phyloP scores from a whole-genome alignment of 2,888 invertebrate species.

The Cantharis lateralis region DNA sequence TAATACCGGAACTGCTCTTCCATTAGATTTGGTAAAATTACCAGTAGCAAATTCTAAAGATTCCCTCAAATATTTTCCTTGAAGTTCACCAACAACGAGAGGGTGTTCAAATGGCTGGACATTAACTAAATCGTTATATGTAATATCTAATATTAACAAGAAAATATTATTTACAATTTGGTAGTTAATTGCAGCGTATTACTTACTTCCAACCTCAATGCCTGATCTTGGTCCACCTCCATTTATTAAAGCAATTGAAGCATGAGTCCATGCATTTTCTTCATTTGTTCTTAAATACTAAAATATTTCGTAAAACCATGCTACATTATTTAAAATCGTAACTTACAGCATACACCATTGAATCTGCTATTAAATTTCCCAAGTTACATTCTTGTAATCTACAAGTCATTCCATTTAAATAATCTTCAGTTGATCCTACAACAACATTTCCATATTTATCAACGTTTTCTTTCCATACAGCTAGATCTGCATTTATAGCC shows the following conservation, averaged over 20 bases:
- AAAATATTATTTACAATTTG: too few species aligned
- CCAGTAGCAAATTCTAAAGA: conserved; percentile 62
- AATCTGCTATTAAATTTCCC: conserved; percentile 74
- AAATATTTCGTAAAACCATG: background rate
- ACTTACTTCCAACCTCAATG: conserved; percentile 13
- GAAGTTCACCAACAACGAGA: conserved; percentile 56
- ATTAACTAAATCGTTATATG: conserved; percentile 69
- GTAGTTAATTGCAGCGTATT: background rate
- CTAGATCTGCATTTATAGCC: conserved; percentile 62
- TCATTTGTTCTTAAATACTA: conserved; percentile 59
- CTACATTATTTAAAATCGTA: background rate
- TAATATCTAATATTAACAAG: conserved; percentile 61
- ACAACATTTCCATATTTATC: conserved; percentile 60
- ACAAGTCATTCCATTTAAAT: conserved; percentile 63
- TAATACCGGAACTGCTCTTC: conserved; percentile 44
- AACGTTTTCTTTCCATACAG: conserved; percentile 64
- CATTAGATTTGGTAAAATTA: conserved; percentile 43
- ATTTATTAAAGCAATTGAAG: conserved; percentile 69
- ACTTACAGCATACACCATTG: conserved; percentile 61
- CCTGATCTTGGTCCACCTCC: conserved; percentile 70
- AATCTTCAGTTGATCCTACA: conserved; percentile 65
- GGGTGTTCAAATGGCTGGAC: conserved; percentile 79
- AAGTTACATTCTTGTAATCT: conserved; percentile 70
- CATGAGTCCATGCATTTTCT: conserved; percentile 66
- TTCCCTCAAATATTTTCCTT: conserved; percentile 29